phyloP scores from a whole-genome alignment of 1,140 invertebrate genomes.

The Hestina assimilis region DNA sequence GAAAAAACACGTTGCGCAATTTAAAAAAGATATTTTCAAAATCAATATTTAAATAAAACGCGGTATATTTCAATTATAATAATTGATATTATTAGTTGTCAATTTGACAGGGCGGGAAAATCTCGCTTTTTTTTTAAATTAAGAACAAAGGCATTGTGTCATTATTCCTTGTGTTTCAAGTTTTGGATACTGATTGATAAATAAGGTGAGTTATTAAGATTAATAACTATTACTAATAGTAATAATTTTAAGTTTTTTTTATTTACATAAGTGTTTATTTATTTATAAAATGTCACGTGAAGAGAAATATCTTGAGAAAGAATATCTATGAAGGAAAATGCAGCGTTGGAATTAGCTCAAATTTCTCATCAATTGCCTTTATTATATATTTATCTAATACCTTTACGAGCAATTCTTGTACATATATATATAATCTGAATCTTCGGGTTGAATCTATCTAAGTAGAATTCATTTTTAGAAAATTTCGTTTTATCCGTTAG shows the following conservation, averaged over 20 bases:
- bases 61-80: background rate
- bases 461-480: too few species aligned
- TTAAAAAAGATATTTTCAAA: background rate
- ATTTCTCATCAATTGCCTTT: background rate
- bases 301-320: too few species aligned
- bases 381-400: too few species aligned
- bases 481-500: too few species aligned
- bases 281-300: background rate
- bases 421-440: background rate
- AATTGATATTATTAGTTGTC: slow-evolving; percentile 4
- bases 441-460: too few species aligned
- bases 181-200: slow-evolving; percentile 21
- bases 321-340: background rate
- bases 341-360: background rate
- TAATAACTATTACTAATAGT: too few species aligned
- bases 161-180: slow-evolving; percentile 30
- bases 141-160: slow-evolving; percentile 21
- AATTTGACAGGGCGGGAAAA: slow-evolving; percentile 16
- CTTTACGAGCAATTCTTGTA: background rate
- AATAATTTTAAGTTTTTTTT: slow-evolving; percentile 5
- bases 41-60: background rate
- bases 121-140: slow-evolving; percentile 16
- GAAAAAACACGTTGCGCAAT: background rate
- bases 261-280: background rate
- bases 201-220: slow-evolving; percentile 32